A percentile compares a stretch with the other conserved stretches of the same genome.
These are phyloP conservation scores for Cryptocephalus moraei DNA, from an alignment of 2,888 invertebrate species.

Conservation along the genomic window DNA sequence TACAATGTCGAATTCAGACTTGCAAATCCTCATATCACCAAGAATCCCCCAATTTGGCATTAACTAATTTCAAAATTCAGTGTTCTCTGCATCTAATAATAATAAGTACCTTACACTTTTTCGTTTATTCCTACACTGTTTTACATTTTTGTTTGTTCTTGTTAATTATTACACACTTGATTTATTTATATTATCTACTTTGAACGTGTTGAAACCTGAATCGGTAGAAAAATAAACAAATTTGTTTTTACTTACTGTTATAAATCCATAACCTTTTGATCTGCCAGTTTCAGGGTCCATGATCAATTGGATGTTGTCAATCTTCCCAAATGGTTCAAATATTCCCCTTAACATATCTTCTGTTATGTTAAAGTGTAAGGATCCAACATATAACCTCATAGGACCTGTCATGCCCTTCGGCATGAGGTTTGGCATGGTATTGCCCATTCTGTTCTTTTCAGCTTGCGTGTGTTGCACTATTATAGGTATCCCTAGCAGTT, in stretches of 20 bases:
- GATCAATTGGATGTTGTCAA: conserved; percentile 89
- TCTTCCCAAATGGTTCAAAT: conserved; percentile 98
- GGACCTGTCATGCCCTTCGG: conserved; percentile 88
- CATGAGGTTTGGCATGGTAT: conserved; percentile 72
- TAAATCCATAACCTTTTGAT: conserved; percentile 95
- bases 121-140: no score
- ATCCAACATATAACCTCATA: conserved; percentile 94
- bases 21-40: no score
- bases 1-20: no score
- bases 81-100: no score
- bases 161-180: no score
- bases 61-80: no score
- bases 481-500: conserved; percentile 89
- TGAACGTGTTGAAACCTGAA: no score
- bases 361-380: conserved; percentile 95
- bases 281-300: conserved; percentile 91
- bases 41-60: no score
- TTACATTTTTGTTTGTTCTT: no score
- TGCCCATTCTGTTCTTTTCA: conserved; percentile 87
- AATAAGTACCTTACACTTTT: no score
- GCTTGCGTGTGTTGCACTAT: conserved; percentile 97
- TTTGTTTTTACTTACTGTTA: conserved; percentile 61
- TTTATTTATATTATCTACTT: no score
- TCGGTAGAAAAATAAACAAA: no score
- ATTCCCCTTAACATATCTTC: conserved; percentile 98